A percentile compares a stretch with the other conserved stretches of the same genome.
phyloP scores from a whole-genome alignment of 2,888 invertebrate genomes.

The Chymomyza caudatula region DNA sequence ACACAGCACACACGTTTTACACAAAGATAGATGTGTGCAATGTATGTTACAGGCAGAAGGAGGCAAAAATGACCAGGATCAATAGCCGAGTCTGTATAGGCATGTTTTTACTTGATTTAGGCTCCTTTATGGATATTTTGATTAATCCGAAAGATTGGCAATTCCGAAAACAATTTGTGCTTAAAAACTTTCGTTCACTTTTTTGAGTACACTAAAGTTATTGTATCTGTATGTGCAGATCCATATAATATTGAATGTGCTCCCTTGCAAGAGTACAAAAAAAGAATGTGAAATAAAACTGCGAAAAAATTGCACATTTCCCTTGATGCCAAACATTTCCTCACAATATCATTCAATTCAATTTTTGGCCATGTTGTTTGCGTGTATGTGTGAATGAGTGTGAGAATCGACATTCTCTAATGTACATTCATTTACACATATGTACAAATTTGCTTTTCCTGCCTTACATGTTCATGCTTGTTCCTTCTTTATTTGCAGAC shows the following conservation, averaged over 20 bases:
- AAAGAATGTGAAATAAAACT: not conserved
- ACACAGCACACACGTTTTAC: too few relatives aligned
- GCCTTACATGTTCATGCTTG: conserved; percentile 4
- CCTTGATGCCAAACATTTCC: conserved; percentile 48
- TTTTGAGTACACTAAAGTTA: too few relatives aligned
- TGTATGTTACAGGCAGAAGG: too few relatives aligned
- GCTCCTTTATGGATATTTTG: too few relatives aligned
- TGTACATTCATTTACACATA: not conserved
- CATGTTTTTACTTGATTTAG: too few relatives aligned
- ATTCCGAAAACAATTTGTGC: too few relatives aligned
- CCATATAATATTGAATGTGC: conserved; percentile 12
- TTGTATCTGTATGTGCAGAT: too few relatives aligned
- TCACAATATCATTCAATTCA: conserved; percentile 49
- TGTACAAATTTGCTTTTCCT: not conserved
- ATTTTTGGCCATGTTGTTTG: conserved; percentile 30
- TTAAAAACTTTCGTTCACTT: too few relatives aligned
- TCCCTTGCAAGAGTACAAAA: conserved; percentile 2
- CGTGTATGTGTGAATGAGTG: conserved; percentile 7
- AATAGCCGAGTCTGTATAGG: too few relatives aligned
- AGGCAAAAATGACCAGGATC: too few relatives aligned
- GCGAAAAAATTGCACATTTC: conserved; percentile 43
- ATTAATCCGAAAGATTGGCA: too few relatives aligned
- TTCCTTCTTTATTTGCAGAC: conserved; percentile 81
- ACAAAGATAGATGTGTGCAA: too few relatives aligned
- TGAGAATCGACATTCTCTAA: not conserved